phyloP scores from a whole-genome alignment of 1,140 invertebrate species.

The Uloborus diversus region DNA sequence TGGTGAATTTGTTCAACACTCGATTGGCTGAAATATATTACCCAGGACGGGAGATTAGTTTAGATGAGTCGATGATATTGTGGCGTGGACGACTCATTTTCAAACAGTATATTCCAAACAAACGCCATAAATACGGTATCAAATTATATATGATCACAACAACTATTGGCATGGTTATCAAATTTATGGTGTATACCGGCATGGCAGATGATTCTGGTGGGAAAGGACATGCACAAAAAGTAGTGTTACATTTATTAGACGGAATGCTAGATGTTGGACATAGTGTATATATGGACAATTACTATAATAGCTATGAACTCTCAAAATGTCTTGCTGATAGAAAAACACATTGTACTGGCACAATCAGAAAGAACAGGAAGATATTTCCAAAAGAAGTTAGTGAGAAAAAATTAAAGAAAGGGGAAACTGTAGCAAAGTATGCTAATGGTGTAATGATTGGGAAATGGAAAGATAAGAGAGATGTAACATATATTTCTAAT shows the following conservation, averaged over 20 bases:
- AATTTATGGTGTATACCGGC: too few species aligned
- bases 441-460: slow-evolving; percentile 6
- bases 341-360: slow-evolving; percentile 23
- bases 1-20: too few species aligned
- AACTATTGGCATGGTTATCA: too few species aligned
- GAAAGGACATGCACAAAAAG: too few species aligned
- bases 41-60: too few species aligned
- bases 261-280: slow-evolving; percentile 24
- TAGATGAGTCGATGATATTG: too few species aligned
- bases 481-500: slow-evolving; percentile 12
- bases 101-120: too few species aligned
- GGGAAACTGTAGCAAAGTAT: background rate
- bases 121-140: too few species aligned
- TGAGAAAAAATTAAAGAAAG: slow-evolving; percentile 10
- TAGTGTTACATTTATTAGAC: slow-evolving; percentile 5
- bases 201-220: too few species aligned
- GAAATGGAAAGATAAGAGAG: slow-evolving; percentile 16
- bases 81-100: too few species aligned
- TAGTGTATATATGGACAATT: slow-evolving; percentile 26
- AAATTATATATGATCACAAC: too few species aligned
- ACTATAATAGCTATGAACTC: slow-evolving; percentile 22
- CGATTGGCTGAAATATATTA: too few species aligned
- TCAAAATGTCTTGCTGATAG: slow-evolving; percentile 19
- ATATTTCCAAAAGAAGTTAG: background rate
- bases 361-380: slow-evolving; percentile 1